Base-by-base conservation (phyloP, 1,140 invertebrate species). In the Hetaerina americana region DNA sequence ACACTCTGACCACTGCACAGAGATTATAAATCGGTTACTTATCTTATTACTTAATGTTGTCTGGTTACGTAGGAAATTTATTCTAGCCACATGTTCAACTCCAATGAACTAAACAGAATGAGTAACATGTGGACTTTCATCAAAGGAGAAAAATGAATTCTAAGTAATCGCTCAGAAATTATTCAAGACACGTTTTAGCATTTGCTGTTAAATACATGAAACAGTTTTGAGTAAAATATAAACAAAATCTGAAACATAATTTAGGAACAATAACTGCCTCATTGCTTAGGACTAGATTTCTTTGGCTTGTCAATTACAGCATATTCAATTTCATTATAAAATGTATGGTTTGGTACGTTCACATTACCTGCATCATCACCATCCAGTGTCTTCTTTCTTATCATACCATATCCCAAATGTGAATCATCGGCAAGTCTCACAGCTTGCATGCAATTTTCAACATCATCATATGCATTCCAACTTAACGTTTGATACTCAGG, bases 351-450 rank as follows among this genome's bases (percentile, higher is more conserved):
- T 2, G 40, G 40, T n/a, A 18, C 22, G 22, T n/a, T 57, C 10
- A 57, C 15, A n/a, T 57, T 57, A 10, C 40, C 22, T 12, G 15
- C 40, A 57, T 57, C 40, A 18, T 57, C 40, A 3, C 40, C 40
- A 57, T 57, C 40, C 15, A 57, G 40, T 1, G 10, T 57, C 10
- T 57, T 57, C 22, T 92, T 92, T 66, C 89, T 82, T 22, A 92
- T 88, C 75, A 90, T 85, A 8, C 89, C 90, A 78, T 92, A 92
- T 2, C 90, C 90, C 73, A 88, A 84, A 82, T 91, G 89, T 73
- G 88, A 90, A 79, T 92, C 90, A 78, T 92, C 89, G 28, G 90
- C 89, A 73, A 89, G 80, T 75, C 90, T 84, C 71, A 86, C 85
- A 68, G 85, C 82, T 72, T 87, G 85, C 81, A 89, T 87, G 0